Conservation (phyloP, 2,113 vertebrate species). For the Cinclus mexicanus region DNA sequence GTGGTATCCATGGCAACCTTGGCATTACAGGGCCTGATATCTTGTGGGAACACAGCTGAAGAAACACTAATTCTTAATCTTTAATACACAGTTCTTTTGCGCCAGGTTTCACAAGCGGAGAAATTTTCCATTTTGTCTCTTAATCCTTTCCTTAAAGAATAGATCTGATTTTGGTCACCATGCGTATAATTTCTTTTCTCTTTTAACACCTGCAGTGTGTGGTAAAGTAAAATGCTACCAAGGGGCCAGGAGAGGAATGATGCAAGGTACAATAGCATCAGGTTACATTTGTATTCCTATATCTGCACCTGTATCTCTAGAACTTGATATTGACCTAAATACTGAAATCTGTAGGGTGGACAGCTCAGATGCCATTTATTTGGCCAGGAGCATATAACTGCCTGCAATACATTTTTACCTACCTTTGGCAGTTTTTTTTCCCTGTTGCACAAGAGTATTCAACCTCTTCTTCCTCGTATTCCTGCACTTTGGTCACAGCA, state of each 20-base stretch:
- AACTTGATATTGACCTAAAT: neutral
- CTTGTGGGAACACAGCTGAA: neutral
- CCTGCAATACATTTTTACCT: neutral
- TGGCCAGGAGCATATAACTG: neutral
- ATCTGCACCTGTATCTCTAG: neutral
- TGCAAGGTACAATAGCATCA: neutral
- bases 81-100: neutral
- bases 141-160: neutral
- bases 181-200: neutral
- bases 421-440: neutral
- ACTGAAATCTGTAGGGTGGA: neutral
- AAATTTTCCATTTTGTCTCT: neutral
- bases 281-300: neutral
- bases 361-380: neutral
- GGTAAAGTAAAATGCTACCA: neutral
- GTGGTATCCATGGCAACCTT: constrained; percentile 45
- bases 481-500: neutral
- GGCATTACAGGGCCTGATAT: neutral
- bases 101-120: neutral
- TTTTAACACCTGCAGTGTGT: neutral
- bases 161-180: neutral
- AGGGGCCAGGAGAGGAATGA: neutral
- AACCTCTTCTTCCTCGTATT: neutral
- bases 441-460: neutral
- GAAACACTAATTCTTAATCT: neutral